Percentiles rank a stretch among this genome's conserved stretches.
These are phyloP conservation scores for Nibea albiflora DNA, from an alignment of 2,113 vertebrate species.

Conservation along the genomic window DNA sequence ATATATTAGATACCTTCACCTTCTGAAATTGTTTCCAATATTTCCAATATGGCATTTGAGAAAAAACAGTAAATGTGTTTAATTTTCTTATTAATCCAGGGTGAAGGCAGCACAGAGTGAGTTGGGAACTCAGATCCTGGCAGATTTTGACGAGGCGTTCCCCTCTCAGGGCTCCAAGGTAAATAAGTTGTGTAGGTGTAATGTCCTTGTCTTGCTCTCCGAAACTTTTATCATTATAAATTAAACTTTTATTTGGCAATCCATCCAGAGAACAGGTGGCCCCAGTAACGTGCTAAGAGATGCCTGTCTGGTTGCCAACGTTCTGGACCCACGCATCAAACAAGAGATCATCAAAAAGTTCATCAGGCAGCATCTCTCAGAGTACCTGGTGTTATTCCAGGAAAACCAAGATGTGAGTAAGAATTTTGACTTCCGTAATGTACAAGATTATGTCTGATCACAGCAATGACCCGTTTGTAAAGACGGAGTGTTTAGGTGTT, in stretches of 20 bases:
- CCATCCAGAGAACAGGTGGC: conserved; percentile 89
- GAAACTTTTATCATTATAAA: not conserved
- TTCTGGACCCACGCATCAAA: conserved; percentile 95
- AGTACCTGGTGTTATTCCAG: conserved; percentile 98
- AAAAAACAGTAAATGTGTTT: conserved; percentile 15
- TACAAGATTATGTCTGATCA: not conserved
- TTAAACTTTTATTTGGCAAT: not conserved
- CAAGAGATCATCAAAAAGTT: conserved; percentile 99
- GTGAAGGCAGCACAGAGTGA: conserved; percentile 97
- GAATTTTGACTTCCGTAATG: not conserved
- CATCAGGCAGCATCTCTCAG: conserved; percentile 96
- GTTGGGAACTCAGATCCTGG: conserved; percentile 96
- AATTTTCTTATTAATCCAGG: conserved; percentile 77
- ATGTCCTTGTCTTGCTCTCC: not conserved
- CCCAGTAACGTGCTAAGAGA: conserved; percentile 97
- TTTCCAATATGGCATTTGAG: not conserved
- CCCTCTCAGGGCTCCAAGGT: conserved; percentile 97
- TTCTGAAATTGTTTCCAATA: not conserved
- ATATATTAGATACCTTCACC: not conserved
- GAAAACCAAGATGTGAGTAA: conserved; percentile 97
- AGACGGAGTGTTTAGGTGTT: not conserved
- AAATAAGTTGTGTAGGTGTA: conserved; percentile 32
- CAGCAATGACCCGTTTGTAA: not conserved
- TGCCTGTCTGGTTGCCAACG: conserved; percentile 95
- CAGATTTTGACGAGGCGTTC: conserved; percentile 98